Percentiles rank a stretch among this genome's conserved stretches.
These are phyloP conservation scores for Campylomormyrus numenius DNA, from an alignment of 2,113 vertebrate genomes.

Conservation along the genomic window DNA sequence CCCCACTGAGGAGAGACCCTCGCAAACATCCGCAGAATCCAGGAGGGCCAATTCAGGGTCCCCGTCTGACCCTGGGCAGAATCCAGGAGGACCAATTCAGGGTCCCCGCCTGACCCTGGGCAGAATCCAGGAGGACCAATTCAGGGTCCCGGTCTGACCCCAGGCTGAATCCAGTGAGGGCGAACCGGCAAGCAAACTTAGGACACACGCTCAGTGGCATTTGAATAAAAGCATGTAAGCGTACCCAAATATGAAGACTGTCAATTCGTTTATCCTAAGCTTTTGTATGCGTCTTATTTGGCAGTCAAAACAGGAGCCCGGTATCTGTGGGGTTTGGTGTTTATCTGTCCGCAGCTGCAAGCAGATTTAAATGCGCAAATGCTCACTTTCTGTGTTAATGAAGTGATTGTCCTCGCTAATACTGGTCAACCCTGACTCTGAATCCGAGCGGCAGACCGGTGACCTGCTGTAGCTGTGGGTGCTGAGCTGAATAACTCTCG, in stretches of 20 bases:
- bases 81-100: conserved; percentile 21
- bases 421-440: conserved; percentile 41
- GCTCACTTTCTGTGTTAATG: conserved; percentile 44
- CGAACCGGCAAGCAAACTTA: conserved; percentile 51
- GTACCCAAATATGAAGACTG: conserved; percentile 52
- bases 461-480: background rate
- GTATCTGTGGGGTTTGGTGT: conserved; percentile 37
- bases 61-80: background rate
- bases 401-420: conserved; percentile 46
- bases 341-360: conserved; percentile 46
- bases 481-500: background rate
- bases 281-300: conserved; percentile 65
- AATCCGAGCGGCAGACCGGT: conserved; percentile 39
- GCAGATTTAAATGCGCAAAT: conserved; percentile 34
- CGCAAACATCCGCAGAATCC: background rate
- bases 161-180: conserved; percentile 49
- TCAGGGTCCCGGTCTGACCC: background rate
- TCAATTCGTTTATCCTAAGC: conserved; percentile 28
- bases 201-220: conserved; percentile 55
- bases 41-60: background rate
- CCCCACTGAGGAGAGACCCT: background rate
- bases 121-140: no score
- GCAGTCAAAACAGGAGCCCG: conserved; percentile 67
- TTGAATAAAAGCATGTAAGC: conserved; percentile 69
- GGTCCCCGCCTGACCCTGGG: no score